Conservation (phyloP, 2,113 vertebrate genomes). For the Brienomyrus longianalis region DNA sequence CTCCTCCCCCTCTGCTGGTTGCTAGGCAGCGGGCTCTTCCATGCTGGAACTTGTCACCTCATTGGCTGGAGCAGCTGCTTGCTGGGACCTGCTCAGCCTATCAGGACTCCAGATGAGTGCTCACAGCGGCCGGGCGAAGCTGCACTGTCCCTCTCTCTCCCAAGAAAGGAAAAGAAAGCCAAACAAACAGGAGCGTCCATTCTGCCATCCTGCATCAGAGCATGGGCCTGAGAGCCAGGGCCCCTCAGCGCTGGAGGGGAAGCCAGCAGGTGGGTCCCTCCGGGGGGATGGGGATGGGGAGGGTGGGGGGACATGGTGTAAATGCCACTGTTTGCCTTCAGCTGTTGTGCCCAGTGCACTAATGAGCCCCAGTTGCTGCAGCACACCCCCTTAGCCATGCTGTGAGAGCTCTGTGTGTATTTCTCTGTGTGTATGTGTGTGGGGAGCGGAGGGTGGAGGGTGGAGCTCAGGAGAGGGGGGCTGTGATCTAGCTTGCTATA, state of each 20-base stretch:
- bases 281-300: background rate
- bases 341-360: background rate
- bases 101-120: constrained; percentile 57
- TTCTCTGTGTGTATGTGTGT: background rate
- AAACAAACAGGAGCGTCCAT: constrained; percentile 1
- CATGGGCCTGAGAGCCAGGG: background rate
- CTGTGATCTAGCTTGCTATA: background rate
- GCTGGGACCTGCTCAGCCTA: constrained; percentile 66
- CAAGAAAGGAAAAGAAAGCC: constrained; percentile 52
- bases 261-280: constrained; percentile 19
- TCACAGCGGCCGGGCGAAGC: constrained; percentile 60
- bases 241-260: constrained; percentile 5
- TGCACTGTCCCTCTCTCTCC: constrained; percentile 13
- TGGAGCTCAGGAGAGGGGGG: background rate
- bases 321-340: background rate
- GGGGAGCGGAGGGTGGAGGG: background rate
- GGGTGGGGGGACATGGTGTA: background rate
- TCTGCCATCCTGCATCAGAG: background rate
- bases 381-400: background rate
- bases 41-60: constrained; percentile 62
- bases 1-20: constrained; percentile 47
- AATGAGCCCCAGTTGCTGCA: background rate
- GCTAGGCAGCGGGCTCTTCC: constrained; percentile 75
- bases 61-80: constrained; percentile 67
- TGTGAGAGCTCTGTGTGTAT: background rate